A percentile compares a stretch with the other conserved stretches of the same genome.
Conservation (phyloP, 2,888 invertebrate genomes). For the Marronus borbonicus region DNA sequence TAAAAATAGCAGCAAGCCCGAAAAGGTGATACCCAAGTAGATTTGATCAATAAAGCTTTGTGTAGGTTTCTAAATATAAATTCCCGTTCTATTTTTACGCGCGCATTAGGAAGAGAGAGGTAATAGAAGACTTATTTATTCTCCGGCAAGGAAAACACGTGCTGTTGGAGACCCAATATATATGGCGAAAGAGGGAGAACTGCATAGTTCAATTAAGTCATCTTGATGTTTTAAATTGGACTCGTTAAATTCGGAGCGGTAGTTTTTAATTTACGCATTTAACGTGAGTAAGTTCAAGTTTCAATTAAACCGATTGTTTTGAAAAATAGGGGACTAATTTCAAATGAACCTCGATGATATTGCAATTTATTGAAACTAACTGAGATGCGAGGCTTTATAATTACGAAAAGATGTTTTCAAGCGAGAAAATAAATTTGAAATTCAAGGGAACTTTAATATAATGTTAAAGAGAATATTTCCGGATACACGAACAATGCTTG, state of each 20-base stretch:
- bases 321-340: too few relatives aligned
- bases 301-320: too few relatives aligned
- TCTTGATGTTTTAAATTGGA: not conserved
- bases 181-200: not conserved
- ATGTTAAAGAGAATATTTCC: too few relatives aligned
- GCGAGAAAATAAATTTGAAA: too few relatives aligned
- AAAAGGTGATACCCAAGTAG: constrained; percentile 47
- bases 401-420: too few relatives aligned
- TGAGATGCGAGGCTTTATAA: too few relatives aligned
- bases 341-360: too few relatives aligned
- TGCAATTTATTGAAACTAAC: too few relatives aligned
- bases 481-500: too few relatives aligned
- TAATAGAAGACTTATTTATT: constrained; percentile 33
- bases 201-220: not conserved
- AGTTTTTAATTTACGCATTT: too few relatives aligned
- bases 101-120: constrained; percentile 43
- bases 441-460: too few relatives aligned
- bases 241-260: not conserved
- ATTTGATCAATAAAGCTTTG: constrained; percentile 46
- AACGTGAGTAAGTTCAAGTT: too few relatives aligned
- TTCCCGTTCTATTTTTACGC: constrained; percentile 34
- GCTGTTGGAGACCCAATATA: constrained; percentile 12
- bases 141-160: constrained; percentile 35
- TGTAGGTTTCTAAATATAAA: constrained; percentile 44
- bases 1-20: constrained; percentile 44